Evolutionary conservation across 2,113 vertebrate species (phyloP).

Genomic region (Grammomys surdaster): DNA sequence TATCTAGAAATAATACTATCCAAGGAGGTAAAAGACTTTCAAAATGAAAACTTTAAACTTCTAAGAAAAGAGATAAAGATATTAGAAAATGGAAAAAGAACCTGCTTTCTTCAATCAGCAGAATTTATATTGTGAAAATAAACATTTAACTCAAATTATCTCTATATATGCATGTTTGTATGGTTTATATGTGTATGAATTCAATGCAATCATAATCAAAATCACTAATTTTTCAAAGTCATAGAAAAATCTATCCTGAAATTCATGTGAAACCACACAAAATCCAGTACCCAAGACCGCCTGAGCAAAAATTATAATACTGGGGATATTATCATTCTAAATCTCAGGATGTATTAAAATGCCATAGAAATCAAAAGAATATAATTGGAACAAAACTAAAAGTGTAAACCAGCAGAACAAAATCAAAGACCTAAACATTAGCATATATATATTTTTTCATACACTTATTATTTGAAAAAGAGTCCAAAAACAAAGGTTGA

Average conservation of each 20-base stretch:
- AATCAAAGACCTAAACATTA: neutral
- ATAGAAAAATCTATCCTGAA: neutral
- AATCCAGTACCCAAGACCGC: neutral
- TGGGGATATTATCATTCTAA: neutral
- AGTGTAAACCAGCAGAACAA: neutral
- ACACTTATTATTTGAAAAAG: neutral
- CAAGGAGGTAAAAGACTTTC: neutral
- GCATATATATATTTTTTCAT: neutral
- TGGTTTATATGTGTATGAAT: neutral
- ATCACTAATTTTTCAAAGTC: neutral
- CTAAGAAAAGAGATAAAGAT: neutral
- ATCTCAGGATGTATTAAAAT: neutral
- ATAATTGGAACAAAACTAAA: neutral
- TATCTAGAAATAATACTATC: neutral
- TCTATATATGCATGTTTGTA: neutral
- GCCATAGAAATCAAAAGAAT: neutral
- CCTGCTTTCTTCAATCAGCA: neutral
- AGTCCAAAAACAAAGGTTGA: neutral
- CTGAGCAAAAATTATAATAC: neutral
- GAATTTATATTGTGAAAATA: neutral
- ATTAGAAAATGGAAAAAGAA: neutral
- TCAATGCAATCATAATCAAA: neutral
- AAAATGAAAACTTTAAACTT: neutral
- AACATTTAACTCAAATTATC: neutral
- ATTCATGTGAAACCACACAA: neutral